These are phyloP conservation scores for Scaptodrosophila latifasciaeformis DNA, from an alignment of 2,888 invertebrate species.

Conservation along the genomic window DNA sequence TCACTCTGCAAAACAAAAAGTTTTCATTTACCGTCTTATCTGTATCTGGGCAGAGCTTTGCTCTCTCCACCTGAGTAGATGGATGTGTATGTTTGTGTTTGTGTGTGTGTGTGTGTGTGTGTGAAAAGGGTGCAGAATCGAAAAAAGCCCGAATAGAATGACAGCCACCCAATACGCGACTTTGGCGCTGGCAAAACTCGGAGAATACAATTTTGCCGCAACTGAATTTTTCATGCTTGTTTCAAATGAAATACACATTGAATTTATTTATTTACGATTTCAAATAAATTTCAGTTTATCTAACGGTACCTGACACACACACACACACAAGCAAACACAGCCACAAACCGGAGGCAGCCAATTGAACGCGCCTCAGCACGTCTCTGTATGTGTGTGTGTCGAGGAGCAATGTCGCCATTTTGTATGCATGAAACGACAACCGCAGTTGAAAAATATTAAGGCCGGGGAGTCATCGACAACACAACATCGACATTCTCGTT, in stretches of 20 bases:
- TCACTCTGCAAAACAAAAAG: background rate
- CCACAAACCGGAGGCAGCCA: background rate
- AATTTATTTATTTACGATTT: slow-evolving; percentile 23
- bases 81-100: no score
- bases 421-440: background rate
- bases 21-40: no score
- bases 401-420: no score
- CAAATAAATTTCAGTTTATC: slow-evolving; percentile 19
- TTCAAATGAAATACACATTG: slow-evolving; percentile 15
- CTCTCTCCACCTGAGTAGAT: no score
- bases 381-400: background rate
- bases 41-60: no score
- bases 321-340: background rate
- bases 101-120: no score
- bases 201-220: background rate
- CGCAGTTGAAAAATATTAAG: background rate
- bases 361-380: background rate
- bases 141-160: no score
- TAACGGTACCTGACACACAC: slow-evolving; percentile 6
- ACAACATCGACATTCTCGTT: no score
- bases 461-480: no score
- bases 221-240: slow-evolving; percentile 11
- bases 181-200: no score
- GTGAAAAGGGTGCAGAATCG: no score
- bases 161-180: no score